These are phyloP conservation scores for Zaprionus nigranus DNA, from an alignment of 1,140 invertebrate species.

Conservation along the genomic window DNA sequence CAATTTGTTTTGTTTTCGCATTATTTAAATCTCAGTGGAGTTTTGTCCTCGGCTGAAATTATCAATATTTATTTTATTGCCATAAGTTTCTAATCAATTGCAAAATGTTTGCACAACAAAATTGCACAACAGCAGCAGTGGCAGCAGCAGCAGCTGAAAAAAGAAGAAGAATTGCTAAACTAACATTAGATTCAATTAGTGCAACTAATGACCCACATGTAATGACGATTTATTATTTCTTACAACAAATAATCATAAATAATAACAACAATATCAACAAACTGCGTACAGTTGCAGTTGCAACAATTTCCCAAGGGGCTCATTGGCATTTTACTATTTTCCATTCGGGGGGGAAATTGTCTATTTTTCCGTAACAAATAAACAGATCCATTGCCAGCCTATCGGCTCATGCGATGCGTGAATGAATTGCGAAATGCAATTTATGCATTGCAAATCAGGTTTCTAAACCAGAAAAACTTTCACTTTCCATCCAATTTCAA, in stretches of 20 bases:
- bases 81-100: slow-evolving; percentile 68
- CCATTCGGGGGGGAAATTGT: slow-evolving; percentile 55
- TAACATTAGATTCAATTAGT: slow-evolving; percentile 74
- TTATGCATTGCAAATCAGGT: not conserved
- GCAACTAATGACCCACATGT: slow-evolving; percentile 67
- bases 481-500: not conserved
- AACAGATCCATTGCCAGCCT: slow-evolving; percentile 1
- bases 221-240: slow-evolving; percentile 57
- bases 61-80: slow-evolving; percentile 60
- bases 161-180: slow-evolving; percentile 27
- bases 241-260: slow-evolving; percentile 25
- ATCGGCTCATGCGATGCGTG: not conserved
- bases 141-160: not conserved
- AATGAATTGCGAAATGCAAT: not conserved
- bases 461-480: not conserved
- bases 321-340: slow-evolving; percentile 21
- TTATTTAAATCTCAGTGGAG: not conserved
- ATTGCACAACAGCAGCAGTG: too few species aligned
- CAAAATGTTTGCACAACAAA: slow-evolving; percentile 52
- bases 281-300: slow-evolving; percentile 18
- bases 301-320: slow-evolving; percentile 22
- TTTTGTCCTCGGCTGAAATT: slow-evolving; percentile 32
- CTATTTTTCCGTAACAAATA: slow-evolving; percentile 29
- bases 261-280: slow-evolving; percentile 30
- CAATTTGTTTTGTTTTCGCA: slow-evolving; percentile 4